Conservation (phyloP, 2,113 vertebrate genomes). For the Pedionomus torquatus region DNA sequence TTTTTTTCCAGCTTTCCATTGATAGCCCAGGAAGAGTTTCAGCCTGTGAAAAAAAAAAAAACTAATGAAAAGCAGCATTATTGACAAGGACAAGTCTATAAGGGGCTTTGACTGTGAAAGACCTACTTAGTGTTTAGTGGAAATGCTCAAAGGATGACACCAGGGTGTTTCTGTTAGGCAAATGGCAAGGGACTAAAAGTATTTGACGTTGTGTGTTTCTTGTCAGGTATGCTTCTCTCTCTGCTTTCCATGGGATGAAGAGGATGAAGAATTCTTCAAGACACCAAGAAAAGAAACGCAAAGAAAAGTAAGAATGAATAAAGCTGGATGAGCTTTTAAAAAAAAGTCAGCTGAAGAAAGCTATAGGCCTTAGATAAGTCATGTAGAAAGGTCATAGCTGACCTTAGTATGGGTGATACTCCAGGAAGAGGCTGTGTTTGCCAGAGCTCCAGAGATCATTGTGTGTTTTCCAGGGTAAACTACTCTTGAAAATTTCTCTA, state of each 20-base stretch:
- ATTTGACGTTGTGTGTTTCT: background rate
- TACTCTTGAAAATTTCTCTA: background rate
- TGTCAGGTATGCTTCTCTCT: background rate
- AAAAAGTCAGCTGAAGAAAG: background rate
- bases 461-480: background rate
- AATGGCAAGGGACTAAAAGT: background rate
- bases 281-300: background rate
- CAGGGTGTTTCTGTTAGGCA: background rate
- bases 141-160: background rate
- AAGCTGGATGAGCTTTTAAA: background rate
- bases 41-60: background rate
- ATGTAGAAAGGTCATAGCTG: background rate
- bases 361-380: background rate
- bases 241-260: background rate
- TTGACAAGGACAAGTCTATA: background rate
- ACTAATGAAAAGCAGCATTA: background rate
- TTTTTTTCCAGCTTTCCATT: background rate
- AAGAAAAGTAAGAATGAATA: background rate
- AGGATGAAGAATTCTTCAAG: background rate
- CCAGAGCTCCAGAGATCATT: background rate
- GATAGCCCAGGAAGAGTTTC: background rate
- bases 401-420: rapidly evolving
- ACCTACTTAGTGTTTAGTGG: background rate
- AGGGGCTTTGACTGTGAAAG: background rate
- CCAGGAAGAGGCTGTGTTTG: background rate